Evolutionary conservation across 2,797 vertebrate species (phyloP).

Genomic region (Lagocephalus sceleratus): DNA sequence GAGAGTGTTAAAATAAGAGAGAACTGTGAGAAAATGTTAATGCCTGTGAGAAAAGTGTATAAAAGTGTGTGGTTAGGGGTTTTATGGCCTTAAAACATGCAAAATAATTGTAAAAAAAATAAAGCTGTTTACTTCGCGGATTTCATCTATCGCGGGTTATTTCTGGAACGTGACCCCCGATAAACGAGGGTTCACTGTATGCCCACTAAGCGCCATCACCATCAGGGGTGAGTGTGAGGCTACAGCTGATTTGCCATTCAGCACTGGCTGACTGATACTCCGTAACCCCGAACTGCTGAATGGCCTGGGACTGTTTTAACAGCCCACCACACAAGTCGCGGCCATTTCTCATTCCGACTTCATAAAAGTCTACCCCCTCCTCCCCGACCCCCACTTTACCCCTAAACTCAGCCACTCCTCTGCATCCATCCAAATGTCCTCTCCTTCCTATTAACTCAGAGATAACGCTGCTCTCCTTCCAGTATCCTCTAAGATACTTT

Average conservation of each 20-base stretch:
- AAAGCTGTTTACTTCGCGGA: too few relatives aligned
- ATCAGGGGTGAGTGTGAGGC: slow-evolving; percentile 58
- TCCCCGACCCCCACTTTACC: slow-evolving; percentile 19
- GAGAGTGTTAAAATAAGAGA: too few relatives aligned
- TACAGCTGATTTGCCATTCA: slow-evolving; percentile 46
- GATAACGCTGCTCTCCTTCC: too few relatives aligned
- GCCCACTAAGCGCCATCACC: slow-evolving; percentile 42
- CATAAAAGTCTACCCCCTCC: slow-evolving; percentile 58
- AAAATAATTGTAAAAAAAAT: too few relatives aligned
- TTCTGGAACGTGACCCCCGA: too few relatives aligned
- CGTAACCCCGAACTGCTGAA: slow-evolving; percentile 51
- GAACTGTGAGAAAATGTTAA: too few relatives aligned
- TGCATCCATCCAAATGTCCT: not conserved
- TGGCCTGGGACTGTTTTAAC: slow-evolving; percentile 55
- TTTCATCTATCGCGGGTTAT: too few relatives aligned
- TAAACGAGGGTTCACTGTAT: too few relatives aligned
- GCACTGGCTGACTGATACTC: slow-evolving; percentile 45
- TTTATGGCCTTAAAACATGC: too few relatives aligned
- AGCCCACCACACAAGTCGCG: slow-evolving; percentile 68
- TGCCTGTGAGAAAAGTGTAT: too few relatives aligned
- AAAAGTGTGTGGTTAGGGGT: too few relatives aligned
- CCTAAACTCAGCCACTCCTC: slow-evolving; percentile 4
- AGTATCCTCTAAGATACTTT: too few relatives aligned
- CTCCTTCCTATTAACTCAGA: slow-evolving; percentile 7
- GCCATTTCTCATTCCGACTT: slow-evolving; percentile 68